These are phyloP conservation scores for Peromyscus attwateri DNA, from an alignment of 2,797 vertebrate genomes.

Conservation along the genomic window DNA sequence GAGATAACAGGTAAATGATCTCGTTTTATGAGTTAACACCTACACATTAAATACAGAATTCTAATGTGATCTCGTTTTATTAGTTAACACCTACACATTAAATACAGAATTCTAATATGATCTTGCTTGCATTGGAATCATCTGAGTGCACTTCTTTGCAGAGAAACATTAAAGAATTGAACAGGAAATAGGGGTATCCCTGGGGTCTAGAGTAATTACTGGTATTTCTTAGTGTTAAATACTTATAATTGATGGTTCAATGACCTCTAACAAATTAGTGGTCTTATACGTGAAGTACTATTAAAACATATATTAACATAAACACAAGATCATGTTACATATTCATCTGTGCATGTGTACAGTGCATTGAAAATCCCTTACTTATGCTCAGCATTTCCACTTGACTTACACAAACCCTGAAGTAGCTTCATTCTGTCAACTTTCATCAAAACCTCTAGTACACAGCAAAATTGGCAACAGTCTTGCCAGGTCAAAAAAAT, in stretches of 20 bases:
- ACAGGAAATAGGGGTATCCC: not conserved
- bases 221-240: constrained; percentile 34
- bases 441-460: not conserved
- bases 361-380: not conserved
- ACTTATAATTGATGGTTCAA: constrained; percentile 4
- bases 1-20: not conserved
- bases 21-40: constrained; percentile 7
- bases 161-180: not conserved
- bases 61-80: not conserved
- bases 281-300: not conserved
- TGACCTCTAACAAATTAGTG: not conserved
- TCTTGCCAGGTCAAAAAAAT: not conserved
- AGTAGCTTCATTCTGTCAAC: not conserved
- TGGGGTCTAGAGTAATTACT: not conserved
- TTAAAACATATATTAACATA: not conserved
- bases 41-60: not conserved
- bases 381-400: not conserved
- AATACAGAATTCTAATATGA: not conserved
- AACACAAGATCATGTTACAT: not conserved
- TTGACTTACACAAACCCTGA: not conserved
- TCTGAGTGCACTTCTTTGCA: not conserved
- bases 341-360: not conserved
- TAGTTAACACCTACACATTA: not conserved
- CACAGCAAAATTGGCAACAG: not conserved
- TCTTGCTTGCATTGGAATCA: not conserved